A percentile compares a stretch with the other conserved stretches of the same genome.
Conservation (phyloP, 2,113 vertebrate species). For the Elephas maximus region DNA sequence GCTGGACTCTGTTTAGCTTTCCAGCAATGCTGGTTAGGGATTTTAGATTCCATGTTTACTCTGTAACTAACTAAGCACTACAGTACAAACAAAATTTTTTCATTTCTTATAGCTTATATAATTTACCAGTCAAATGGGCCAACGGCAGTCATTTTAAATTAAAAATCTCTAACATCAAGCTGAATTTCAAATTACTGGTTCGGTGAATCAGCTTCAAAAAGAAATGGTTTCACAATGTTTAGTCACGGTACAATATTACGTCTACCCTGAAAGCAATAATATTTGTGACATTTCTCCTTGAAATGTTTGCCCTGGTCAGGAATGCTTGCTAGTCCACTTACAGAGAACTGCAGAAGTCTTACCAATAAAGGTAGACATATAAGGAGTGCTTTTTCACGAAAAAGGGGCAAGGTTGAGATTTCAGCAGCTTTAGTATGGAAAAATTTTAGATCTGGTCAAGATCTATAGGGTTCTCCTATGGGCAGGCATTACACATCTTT, state of each 20-base stretch:
- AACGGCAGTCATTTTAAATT: slow-evolving; percentile 66
- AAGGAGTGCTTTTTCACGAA: neutral
- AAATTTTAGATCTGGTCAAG: neutral
- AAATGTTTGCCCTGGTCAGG: slow-evolving; percentile 36
- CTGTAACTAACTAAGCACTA: neutral
- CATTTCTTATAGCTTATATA: slow-evolving; percentile 32
- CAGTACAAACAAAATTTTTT: slow-evolving; percentile 47
- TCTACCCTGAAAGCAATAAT: slow-evolving; percentile 34
- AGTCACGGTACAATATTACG: slow-evolving; percentile 13
- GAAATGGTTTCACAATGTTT: slow-evolving; percentile 59
- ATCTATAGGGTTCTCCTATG: neutral
- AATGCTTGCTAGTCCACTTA: neutral
- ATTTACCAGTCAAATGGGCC: slow-evolving; percentile 37
- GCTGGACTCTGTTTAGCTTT: neutral
- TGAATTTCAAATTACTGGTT: slow-evolving; percentile 69
- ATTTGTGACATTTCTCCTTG: slow-evolving; percentile 51
- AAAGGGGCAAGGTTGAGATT: neutral
- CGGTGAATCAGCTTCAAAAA: slow-evolving; percentile 60
- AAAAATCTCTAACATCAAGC: slow-evolving; percentile 50
- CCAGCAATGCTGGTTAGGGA: neutral
- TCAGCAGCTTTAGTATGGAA: neutral
- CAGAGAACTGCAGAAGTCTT: neutral
- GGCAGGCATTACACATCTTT: neutral
- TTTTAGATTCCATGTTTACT: slow-evolving; percentile 24
- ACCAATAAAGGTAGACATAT: neutral